phyloP scores from a whole-genome alignment of 2,888 invertebrate genomes.

The Anthrax anthrax region DNA sequence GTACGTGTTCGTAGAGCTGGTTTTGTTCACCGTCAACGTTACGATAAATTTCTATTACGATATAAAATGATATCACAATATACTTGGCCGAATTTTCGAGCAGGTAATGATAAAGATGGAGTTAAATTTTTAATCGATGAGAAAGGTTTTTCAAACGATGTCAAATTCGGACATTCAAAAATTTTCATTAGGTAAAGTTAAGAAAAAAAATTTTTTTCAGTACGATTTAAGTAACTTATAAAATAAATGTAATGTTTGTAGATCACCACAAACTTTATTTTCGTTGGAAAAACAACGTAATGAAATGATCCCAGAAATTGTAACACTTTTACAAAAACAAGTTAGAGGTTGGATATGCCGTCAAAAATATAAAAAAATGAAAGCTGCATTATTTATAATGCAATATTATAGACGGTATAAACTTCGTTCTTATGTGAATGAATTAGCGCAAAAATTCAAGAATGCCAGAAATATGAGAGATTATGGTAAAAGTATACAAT shows the following conservation, averaged over 20 bases:
- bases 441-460: slow-evolving; percentile 48
- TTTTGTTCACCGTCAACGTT: slow-evolving; percentile 90
- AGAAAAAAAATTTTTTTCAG: neutral
- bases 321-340: slow-evolving; percentile 86
- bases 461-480: slow-evolving; percentile 51
- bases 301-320: slow-evolving; percentile 78
- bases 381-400: slow-evolving; percentile 71
- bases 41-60: slow-evolving; percentile 82
- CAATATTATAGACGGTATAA: slow-evolving; percentile 64
- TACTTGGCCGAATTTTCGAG: slow-evolving; percentile 93
- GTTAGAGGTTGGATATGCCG: slow-evolving; percentile 76
- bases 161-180: slow-evolving; percentile 90
- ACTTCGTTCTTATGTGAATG: slow-evolving; percentile 52
- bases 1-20: slow-evolving; percentile 91
- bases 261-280: slow-evolving; percentile 79
- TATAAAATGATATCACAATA: slow-evolving; percentile 94
- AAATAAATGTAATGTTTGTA: slow-evolving; percentile 15
- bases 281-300: slow-evolving; percentile 75
- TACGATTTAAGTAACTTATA: neutral
- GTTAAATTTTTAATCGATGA: slow-evolving; percentile 73
- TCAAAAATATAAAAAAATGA: slow-evolving; percentile 66
- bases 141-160: slow-evolving; percentile 61
- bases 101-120: slow-evolving; percentile 64
- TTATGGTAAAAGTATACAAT: slow-evolving; percentile 60
- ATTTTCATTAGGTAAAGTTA: slow-evolving; percentile 70